These are phyloP conservation scores for Emydura subglobosa DNA, from an alignment of 2,113 vertebrate genomes.

Conservation along the genomic window DNA sequence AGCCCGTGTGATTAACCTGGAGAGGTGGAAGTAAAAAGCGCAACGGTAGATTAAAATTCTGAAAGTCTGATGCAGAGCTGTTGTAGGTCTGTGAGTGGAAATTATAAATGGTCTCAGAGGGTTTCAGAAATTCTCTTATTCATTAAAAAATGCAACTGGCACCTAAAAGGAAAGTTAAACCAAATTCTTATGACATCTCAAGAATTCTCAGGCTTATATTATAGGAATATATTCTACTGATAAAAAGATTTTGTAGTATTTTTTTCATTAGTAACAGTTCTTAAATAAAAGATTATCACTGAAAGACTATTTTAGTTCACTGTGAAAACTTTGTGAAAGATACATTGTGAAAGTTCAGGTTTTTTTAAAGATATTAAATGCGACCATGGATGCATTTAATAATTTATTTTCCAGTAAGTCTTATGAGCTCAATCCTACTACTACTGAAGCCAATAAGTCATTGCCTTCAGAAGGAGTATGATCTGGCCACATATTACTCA, in stretches of 20 bases:
- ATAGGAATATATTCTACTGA: constrained; percentile 55
- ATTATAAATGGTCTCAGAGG: not conserved
- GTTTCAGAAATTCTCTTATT: not conserved
- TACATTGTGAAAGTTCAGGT: not conserved
- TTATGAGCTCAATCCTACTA: constrained; percentile 41
- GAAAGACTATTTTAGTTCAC: constrained; percentile 58
- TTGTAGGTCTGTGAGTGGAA: not conserved
- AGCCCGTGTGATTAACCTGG: constrained; percentile 50
- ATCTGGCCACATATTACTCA: constrained; percentile 33
- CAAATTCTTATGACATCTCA: constrained; percentile 55
- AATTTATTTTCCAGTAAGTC: constrained; percentile 75
- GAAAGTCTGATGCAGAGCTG: constrained; percentile 42
- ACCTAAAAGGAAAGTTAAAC: constrained; percentile 57
- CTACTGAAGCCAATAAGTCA: constrained; percentile 42
- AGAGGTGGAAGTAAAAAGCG: constrained; percentile 24
- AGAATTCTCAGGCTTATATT: constrained; percentile 45
- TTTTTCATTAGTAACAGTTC: constrained; percentile 47
- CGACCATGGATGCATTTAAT: constrained; percentile 70
- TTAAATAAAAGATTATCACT: constrained; percentile 52
- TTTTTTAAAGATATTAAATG: constrained; percentile 57
- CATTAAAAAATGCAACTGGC: not conserved
- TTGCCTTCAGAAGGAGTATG: constrained; percentile 43
- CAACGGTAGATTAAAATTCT: constrained; percentile 52
- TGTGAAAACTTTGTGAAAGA: constrained; percentile 6
- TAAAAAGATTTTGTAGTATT: constrained; percentile 46